Base-by-base conservation (phyloP, 2,797 vertebrate species). In the Rhinoraja longicauda region DNA sequence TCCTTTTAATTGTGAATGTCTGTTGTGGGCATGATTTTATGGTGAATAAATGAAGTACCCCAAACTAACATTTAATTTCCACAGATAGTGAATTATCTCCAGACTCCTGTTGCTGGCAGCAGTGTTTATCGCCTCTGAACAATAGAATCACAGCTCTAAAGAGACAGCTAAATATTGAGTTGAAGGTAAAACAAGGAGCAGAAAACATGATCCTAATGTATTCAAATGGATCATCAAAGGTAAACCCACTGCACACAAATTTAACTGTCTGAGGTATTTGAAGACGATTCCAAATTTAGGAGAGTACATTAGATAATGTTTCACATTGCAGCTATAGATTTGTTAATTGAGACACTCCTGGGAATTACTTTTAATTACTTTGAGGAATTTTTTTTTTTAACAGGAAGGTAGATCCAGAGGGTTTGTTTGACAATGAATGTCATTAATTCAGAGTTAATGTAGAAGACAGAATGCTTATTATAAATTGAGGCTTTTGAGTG, bases 121-220 rank as follows among this genome's bases (percentile, higher is more conserved):
- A 97, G 77, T 95, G 95, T 57, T 95, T 94, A 0, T 97, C 97
- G 73, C 97, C 97, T 0, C 94, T 96, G 93, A 95, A 96, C 32
- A 95, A 95, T 90, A 97, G 97, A 62, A 94, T 98, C 93, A 96
- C 96, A 94, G 97, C 97, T 29, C 95, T 99, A 77, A 97, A 96
- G 95, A 98, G 97, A 93, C 98, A 99, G 95, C 96, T 99, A 32
- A 98, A 97, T 8, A 97, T 99, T 93, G 98, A 99, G 95, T 96
- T 97, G 93, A 99, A 99, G 94, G 98, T 99, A 67, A 98, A 97
- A 93, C 98, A 99, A 95, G 98, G 98, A 2, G 98, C 98, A 0
- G 98, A 99, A 95, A 99, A 99, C 94, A 98, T 99, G 95, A 98
- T 98, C 92, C 98, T 98, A 93, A 98, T 97, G 2, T 99, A 97